phyloP scores from a whole-genome alignment of 64 coral and sea anemone species.

The Hydrozoanthus tunicans region DNA sequence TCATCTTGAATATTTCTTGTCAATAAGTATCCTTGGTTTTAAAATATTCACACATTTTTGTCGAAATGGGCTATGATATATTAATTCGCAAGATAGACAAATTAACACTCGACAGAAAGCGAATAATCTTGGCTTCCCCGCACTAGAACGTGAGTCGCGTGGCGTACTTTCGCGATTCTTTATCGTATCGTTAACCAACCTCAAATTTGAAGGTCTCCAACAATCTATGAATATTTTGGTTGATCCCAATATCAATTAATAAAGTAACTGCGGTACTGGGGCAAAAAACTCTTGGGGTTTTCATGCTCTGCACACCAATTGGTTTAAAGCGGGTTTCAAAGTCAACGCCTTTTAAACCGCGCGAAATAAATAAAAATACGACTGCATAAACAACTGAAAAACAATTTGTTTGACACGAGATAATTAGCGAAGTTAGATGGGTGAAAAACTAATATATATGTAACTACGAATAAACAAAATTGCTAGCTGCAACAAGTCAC shows the following conservation, averaged over 20 bases:
- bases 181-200: too few relatives aligned
- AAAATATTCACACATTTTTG: neutral
- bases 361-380: neutral
- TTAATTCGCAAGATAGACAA: neutral
- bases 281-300: neutral
- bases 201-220: neutral
- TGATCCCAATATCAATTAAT: neutral
- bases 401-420: neutral
- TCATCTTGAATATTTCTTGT: conserved; percentile 4
- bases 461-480: conserved; percentile 22
- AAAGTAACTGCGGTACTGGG: neutral
- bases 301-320: neutral
- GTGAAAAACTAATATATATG: neutral
- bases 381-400: conserved; percentile 29
- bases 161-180: too few relatives aligned
- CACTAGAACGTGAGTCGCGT: too few relatives aligned
- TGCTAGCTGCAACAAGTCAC: neutral
- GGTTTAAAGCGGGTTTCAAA: neutral
- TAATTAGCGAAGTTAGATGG: neutral
- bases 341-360: conserved; percentile 30
- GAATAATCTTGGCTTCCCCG: too few relatives aligned
- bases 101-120: neutral
- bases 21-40: neutral
- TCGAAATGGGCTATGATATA: neutral
- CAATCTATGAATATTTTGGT: conserved; percentile 5